These are phyloP conservation scores for Aphis gossypii DNA, from an alignment of 1,140 invertebrate species.

Conservation along the genomic window DNA sequence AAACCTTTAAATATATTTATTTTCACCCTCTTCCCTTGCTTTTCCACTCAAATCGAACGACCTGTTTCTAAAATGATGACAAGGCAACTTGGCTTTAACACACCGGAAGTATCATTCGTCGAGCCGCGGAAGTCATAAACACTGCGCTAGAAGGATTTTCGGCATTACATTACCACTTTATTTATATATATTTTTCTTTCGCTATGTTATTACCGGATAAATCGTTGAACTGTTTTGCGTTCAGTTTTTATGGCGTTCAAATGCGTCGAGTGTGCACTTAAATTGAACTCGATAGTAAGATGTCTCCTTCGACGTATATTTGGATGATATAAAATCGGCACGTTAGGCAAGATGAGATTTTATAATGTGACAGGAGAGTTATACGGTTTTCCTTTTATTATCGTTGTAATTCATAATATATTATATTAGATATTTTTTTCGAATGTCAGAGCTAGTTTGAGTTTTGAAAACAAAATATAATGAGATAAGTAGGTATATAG, in stretches of 20 bases:
- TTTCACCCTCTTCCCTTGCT: neutral
- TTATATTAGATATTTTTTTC: neutral
- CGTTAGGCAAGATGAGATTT: neutral
- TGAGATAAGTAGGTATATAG: neutral
- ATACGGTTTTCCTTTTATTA: neutral
- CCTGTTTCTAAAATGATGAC: constrained; percentile 40
- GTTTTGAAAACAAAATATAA: neutral
- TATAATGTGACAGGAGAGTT: neutral
- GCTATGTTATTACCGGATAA: neutral
- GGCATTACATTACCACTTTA: constrained; percentile 11
- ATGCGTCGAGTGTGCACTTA: constrained; percentile 18
- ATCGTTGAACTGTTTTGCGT: constrained; percentile 9
- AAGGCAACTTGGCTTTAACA: neutral
- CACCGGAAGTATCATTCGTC: constrained; percentile 34
- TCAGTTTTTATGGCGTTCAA: constrained; percentile 36
- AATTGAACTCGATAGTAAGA: neutral
- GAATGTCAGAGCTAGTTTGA: neutral
- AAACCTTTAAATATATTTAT: constrained; percentile 7
- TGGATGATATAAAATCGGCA: neutral
- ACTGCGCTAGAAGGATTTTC: constrained; percentile 28
- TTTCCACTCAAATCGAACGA: constrained; percentile 14
- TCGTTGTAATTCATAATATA: neutral
- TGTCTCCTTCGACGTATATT: neutral
- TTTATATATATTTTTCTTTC: neutral
- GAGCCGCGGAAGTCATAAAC: constrained; percentile 37